Evolutionary conservation across 2,113 vertebrate species (phyloP), one percentile per base, ranked within the genome.

Genomic region (Menura novaehollandiae): DNA sequence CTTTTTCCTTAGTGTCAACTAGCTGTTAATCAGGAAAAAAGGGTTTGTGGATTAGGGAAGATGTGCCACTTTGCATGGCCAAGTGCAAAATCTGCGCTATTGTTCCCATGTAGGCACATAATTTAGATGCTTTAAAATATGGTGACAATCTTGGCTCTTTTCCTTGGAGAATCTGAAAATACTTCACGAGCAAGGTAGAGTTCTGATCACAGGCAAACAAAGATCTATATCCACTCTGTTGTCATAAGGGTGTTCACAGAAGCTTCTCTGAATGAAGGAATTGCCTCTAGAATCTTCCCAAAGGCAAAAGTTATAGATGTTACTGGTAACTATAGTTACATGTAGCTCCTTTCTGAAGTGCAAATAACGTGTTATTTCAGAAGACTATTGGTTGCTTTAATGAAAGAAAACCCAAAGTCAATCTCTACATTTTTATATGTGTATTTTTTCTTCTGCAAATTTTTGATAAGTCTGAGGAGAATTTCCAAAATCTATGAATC

Each of bases 271-370:
- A 91, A 89, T 92, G 80, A 93, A 96, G 81, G 67, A 77, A 80
- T 91, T 88, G 44, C 82, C 49, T 94, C 59, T 91, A 93, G 59
- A 85, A 91, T 91, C 78, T 96, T 97, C 77, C 81, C 41, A 47
- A 96, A 97, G 63, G 67, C 60, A 89, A 41, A 74, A 96, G 41
- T 91, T 67, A 32, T 14, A 94, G 91, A 68, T 89, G 77, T 43
- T 82, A 58, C 89, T 93, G 93, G 96, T 98, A 98, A 96, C 97
- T 98, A 97, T 98, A 98, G 97, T 96, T 98, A 98, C 95, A 68
- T 10, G 17, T 80, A 91, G 94, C 73, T 94, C 67, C 78, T 93
- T 92, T 85, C 93, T 97, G 85, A 88, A 84, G 46, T 89, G 85
- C 55, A 96, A 97, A 95, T 94, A 96, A 86, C 14, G 1, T 82